These are phyloP conservation scores for Riparia riparia DNA, from an alignment of 2,113 vertebrate genomes.

Conservation along the genomic window DNA sequence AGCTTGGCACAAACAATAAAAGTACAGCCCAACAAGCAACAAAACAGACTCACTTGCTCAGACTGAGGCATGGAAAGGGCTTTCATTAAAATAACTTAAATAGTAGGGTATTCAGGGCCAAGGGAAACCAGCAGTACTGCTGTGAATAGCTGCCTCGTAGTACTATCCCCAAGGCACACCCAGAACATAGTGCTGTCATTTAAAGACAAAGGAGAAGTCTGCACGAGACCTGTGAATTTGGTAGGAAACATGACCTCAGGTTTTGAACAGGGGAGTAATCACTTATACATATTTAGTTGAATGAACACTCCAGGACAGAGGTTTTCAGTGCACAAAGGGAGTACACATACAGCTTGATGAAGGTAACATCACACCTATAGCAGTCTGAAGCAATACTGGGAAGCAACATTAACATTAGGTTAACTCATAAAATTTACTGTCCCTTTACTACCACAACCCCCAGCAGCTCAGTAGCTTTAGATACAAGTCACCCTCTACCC, in stretches of 20 bases:
- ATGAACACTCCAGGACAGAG: not conserved
- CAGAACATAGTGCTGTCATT: not conserved
- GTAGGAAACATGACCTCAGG: not conserved
- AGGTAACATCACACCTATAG: not conserved
- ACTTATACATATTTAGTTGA: not conserved
- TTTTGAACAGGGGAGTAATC: not conserved
- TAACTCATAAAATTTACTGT: not conserved
- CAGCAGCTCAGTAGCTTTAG: not conserved
- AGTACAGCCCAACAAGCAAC: not conserved
- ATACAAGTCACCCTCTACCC: not conserved
- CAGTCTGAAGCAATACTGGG: not conserved
- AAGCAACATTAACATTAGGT: not conserved
- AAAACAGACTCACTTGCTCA: not conserved
- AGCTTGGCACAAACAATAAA: not conserved
- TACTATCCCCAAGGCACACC: not conserved
- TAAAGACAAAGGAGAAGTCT: not conserved
- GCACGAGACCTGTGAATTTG: not conserved
- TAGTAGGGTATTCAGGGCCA: conserved; percentile 10
- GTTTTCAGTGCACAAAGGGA: not conserved
- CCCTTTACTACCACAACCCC: not conserved
- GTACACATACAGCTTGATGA: accelerated
- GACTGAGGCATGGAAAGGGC: not conserved
- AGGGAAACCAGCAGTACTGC: not conserved
- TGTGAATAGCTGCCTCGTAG: not conserved
- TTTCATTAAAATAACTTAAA: conserved; percentile 33